These are phyloP conservation scores for Nycticebus coucang DNA, from an alignment of 2,113 vertebrate species.

Conservation along the genomic window DNA sequence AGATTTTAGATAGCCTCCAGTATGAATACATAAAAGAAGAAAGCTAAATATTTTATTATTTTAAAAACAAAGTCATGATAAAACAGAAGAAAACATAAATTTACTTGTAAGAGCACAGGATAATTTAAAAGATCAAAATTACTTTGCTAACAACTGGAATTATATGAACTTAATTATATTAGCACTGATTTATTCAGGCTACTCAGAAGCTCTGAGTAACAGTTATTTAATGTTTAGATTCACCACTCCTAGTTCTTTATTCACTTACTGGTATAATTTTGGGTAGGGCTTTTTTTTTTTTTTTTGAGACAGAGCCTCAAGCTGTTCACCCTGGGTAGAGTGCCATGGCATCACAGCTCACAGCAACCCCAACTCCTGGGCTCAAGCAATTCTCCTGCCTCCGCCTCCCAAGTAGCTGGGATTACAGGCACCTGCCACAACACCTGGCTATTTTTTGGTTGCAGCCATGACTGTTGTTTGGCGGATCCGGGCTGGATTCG, in stretches of 20 bases:
- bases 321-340: no score
- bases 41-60: slow-evolving; percentile 37
- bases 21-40: background rate
- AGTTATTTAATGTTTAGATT: slow-evolving; percentile 19
- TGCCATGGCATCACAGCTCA: no score
- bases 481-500: no score
- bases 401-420: no score
- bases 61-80: slow-evolving; percentile 29
- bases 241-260: background rate
- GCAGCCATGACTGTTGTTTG: no score
- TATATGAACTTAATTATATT: background rate
- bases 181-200: background rate
- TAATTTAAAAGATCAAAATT: slow-evolving; percentile 34
- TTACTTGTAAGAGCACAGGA: background rate
- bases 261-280: slow-evolving; percentile 31
- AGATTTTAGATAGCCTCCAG: background rate
- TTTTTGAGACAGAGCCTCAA: no score
- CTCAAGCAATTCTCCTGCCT: no score
- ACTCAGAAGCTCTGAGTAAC: background rate
- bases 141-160: slow-evolving; percentile 15
- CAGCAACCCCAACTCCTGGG: no score
- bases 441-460: no score
- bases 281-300: background rate
- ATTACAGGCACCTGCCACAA: no score
- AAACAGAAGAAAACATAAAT: slow-evolving; percentile 4